Percentiles rank a stretch among this genome's conserved stretches.
Conservation (phyloP, 2,888 invertebrate genomes). For the Nephrotoma flavescens region DNA sequence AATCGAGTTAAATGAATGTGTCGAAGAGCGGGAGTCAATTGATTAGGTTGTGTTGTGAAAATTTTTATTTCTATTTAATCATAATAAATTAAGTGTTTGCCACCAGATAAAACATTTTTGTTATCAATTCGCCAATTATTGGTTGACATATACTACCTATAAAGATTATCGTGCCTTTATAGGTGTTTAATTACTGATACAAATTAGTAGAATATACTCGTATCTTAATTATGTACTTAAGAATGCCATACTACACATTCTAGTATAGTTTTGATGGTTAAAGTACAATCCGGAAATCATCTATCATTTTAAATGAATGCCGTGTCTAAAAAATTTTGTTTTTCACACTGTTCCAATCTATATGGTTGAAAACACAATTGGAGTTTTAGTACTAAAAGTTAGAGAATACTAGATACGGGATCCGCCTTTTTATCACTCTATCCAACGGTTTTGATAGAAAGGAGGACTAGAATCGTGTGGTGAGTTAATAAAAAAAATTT, state of each 20-base stretch:
- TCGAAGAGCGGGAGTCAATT: neutral
- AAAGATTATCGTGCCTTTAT: neutral
- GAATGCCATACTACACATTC: neutral
- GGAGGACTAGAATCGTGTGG: no score
- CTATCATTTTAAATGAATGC: no score
- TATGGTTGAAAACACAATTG: no score
- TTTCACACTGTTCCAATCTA: no score
- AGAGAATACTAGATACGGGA: no score
- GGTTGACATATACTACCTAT: neutral
- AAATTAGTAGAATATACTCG: neutral
- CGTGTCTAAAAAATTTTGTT: no score
- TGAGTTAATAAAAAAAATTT: no score
- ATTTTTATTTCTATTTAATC: neutral
- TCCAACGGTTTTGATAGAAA: no score
- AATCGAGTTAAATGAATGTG: neutral
- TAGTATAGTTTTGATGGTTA: neutral
- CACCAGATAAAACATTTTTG: neutral
- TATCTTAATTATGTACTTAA: neutral
- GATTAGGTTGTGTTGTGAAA: neutral
- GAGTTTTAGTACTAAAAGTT: no score
- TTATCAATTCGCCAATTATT: neutral
- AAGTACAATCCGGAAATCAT: neutral
- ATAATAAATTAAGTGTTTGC: neutral
- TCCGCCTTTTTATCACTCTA: no score
- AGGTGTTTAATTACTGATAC: neutral